phyloP scores from a whole-genome alignment of 2,888 invertebrate species.

The Ditula angustiorana region DNA sequence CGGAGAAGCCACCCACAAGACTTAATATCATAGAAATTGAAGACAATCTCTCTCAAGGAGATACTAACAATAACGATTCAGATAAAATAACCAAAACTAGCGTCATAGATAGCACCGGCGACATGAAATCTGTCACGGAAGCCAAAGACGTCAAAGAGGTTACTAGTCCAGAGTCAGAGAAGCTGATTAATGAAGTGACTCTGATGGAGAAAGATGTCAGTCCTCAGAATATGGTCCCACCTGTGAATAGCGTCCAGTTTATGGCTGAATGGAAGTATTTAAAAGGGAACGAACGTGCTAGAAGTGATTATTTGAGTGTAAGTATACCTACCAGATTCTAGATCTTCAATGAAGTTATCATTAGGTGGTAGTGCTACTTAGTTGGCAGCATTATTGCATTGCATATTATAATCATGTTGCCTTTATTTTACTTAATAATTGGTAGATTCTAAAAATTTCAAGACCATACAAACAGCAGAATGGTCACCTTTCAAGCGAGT shows the following conservation, averaged over 20 bases:
- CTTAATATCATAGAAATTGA: conserved; percentile 66
- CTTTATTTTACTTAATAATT: too few relatives aligned
- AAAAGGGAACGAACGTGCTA: conserved; percentile 74
- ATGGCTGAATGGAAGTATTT: conserved; percentile 86
- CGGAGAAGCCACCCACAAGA: conserved; percentile 61
- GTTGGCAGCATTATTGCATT: too few relatives aligned
- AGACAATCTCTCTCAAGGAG: conserved; percentile 55
- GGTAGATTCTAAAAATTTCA: too few relatives aligned
- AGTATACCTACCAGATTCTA: conserved; percentile 51
- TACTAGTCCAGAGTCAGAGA: conserved; percentile 59
- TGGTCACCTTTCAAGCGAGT: too few relatives aligned
- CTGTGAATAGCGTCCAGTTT: conserved; percentile 88
- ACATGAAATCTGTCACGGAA: conserved; percentile 4
- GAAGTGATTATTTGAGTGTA: conserved; percentile 87
- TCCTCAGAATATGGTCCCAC: conserved; percentile 62
- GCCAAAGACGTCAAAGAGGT: conserved; percentile 36
- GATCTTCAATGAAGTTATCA: too few relatives aligned
- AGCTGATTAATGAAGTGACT: conserved; percentile 54
- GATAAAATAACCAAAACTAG: conserved; percentile 45
- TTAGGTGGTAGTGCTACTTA: too few relatives aligned
- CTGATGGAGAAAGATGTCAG: conserved; percentile 52
- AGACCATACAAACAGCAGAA: too few relatives aligned
- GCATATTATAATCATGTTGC: too few relatives aligned
- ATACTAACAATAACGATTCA: conserved; percentile 60
- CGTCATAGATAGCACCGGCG: conserved; percentile 38